These are phyloP conservation scores for Microtus oregoni DNA, from an alignment of 2,113 vertebrate species.

Conservation along the genomic window DNA sequence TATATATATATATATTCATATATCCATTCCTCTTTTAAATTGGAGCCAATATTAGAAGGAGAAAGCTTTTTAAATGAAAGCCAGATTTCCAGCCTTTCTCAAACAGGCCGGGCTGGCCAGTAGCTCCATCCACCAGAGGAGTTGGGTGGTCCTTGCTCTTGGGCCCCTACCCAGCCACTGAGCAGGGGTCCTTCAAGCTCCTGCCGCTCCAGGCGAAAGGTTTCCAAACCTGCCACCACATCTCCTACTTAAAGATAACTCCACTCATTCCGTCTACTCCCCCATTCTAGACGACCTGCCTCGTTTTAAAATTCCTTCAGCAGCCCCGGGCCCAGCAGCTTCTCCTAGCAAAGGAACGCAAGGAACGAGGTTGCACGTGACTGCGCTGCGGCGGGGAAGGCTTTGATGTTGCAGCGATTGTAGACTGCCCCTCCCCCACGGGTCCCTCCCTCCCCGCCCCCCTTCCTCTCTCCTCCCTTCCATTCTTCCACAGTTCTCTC, in stretches of 20 bases:
- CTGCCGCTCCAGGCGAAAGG: neutral
- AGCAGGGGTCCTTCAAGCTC: neutral
- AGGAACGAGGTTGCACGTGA: constrained; percentile 72
- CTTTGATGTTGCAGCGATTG: constrained; percentile 78
- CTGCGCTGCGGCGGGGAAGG: constrained; percentile 72
- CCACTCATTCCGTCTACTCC: neutral
- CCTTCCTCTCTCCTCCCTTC: neutral
- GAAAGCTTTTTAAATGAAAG: constrained; percentile 27
- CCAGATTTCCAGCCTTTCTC: constrained; percentile 48
- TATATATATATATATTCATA: no score
- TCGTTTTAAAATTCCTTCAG: constrained; percentile 78
- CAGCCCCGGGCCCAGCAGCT: constrained; percentile 78
- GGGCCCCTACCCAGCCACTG: constrained; percentile 31
- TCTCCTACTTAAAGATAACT: neutral
- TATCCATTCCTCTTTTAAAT: neutral
- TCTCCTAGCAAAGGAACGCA: constrained; percentile 66
- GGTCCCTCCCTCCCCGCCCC: neutral
- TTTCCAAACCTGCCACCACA: neutral
- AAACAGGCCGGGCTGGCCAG: neutral
- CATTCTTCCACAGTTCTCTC: neutral
- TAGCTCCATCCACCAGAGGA: neutral
- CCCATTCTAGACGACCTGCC: constrained; percentile 74
- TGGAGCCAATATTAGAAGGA: constrained; percentile 53
- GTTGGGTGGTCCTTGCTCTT: constrained; percentile 44
- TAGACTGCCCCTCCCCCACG: neutral